Evolutionary conservation across 2,888 invertebrate species (phyloP).

Genomic region (Therioaphis trifolii): DNA sequence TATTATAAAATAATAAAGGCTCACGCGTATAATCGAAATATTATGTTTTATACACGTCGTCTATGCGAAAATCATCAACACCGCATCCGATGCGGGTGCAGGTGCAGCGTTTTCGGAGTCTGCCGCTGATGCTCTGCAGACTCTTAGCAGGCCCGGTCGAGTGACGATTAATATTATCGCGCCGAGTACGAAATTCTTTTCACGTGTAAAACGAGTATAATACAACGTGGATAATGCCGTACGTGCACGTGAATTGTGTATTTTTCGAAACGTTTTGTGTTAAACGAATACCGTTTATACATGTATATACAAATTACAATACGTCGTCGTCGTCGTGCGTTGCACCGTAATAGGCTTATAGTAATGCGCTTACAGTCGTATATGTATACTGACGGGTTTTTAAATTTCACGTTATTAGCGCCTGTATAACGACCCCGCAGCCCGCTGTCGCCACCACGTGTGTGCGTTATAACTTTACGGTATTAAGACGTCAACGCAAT

Average conservation of each 20-base stretch:
- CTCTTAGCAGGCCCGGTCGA: too few species aligned
- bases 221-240: too few species aligned
- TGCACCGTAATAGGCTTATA: conserved; percentile 11
- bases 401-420: conserved; percentile 43
- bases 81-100: not conserved
- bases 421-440: not conserved
- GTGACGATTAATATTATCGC: not conserved
- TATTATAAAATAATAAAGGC: too few species aligned
- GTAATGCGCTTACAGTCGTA: conserved; percentile 34
- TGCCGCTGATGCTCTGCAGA: too few species aligned
- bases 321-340: not conserved
- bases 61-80: not conserved
- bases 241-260: too few species aligned
- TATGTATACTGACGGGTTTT: not conserved
- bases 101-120: not conserved
- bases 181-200: not conserved
- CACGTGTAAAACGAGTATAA: not conserved
- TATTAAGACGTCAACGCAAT: conserved; percentile 17
- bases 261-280: not conserved
- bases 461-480: not conserved
- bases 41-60: not conserved
- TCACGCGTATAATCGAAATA: too few species aligned
- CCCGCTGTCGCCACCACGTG: not conserved
- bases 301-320: not conserved
- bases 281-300: not conserved